Base-by-base conservation (phyloP, 2,797 vertebrate genomes). In the Aplochiton taeniatus region DNA sequence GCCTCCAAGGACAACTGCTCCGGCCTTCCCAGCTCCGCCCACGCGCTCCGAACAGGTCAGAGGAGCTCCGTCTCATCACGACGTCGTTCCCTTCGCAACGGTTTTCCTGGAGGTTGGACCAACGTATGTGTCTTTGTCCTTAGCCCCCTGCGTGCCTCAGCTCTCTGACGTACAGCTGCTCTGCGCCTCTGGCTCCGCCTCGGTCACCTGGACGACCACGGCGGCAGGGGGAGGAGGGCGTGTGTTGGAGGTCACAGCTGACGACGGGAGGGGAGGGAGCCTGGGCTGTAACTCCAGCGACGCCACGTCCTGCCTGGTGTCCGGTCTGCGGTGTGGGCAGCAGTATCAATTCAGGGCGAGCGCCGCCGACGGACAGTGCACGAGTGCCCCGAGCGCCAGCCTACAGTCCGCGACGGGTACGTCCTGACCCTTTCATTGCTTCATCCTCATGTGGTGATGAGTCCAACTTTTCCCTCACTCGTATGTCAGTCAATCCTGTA, bases 1-100 rank as follows among this genome's bases (percentile, higher is more conserved):
- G 80, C 88, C 4, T 20, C 61, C 4, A 67, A 66, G 18, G 57
- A 78, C 42, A 70, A 68, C 58, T 84, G 82, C 58, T 68, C 69
- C 49, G 79, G 72, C 43, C 12, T 51, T 48, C 51, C 61, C 43
- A 77, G 65, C n/a, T 4, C 48, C 0, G 13, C 13, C 5, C 47
- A 60, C 48, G 10, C 59, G 49, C 43, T 77, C 11, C 56, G 10
- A 41, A 74, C 78, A 71, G 81, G 78, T 83, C 14, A 61, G 65
- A 31, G 31, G 31, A 31, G 3, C 31, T 2, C 6, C 31, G 31
- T 31, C 3, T 31, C n/a, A n/a, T n/a, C n/a, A n/a, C n/a, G n/a
- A n/a, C n/a, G n/a, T n/a, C n/a, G n/a, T 31, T 6, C 6, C 31
- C 31, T 31, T 31, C 31, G 6, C 31, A 31, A 31, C 2, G 44